Evolutionary conservation across 2,797 vertebrate genomes (phyloP).

Genomic region (Sebastes matsubarae): DNA sequence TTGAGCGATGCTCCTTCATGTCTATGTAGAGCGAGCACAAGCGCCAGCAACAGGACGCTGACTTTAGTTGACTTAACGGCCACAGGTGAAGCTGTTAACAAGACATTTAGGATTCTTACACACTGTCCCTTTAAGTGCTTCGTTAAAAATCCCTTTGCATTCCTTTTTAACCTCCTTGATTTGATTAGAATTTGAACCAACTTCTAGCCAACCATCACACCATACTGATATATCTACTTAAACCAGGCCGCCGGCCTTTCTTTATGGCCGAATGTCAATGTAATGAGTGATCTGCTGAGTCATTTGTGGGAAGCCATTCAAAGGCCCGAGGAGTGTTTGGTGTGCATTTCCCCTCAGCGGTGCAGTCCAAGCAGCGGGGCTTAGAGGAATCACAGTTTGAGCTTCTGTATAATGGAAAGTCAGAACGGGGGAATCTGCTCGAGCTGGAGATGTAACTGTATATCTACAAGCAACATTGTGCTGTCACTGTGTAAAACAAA

Average conservation of each 20-base stretch:
- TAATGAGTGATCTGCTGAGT: slow-evolving; percentile 12
- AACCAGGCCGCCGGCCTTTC: not conserved
- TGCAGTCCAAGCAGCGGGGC: not conserved
- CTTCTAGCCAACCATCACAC: not conserved
- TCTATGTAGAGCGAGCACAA: no score
- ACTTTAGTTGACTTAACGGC: no score
- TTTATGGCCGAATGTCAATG: not conserved
- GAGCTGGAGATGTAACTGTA: not conserved
- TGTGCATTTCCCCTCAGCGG: not conserved
- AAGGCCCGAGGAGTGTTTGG: not conserved
- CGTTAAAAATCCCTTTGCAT: not conserved
- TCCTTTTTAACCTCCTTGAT: not conserved
- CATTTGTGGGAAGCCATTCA: not conserved
- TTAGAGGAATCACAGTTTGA: not conserved
- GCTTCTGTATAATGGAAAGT: not conserved
- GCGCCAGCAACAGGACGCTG: no score
- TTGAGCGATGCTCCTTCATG: no score
- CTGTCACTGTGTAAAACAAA: no score
- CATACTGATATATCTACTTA: not conserved
- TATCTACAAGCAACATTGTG: not conserved
- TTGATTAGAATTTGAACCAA: not conserved
- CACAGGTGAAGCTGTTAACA: no score
- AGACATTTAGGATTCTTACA: rapidly evolving
- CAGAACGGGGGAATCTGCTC: not conserved
- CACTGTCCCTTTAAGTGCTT: not conserved